phyloP scores from a whole-genome alignment of 2,113 vertebrate genomes.

The Bubo blakistoni region DNA sequence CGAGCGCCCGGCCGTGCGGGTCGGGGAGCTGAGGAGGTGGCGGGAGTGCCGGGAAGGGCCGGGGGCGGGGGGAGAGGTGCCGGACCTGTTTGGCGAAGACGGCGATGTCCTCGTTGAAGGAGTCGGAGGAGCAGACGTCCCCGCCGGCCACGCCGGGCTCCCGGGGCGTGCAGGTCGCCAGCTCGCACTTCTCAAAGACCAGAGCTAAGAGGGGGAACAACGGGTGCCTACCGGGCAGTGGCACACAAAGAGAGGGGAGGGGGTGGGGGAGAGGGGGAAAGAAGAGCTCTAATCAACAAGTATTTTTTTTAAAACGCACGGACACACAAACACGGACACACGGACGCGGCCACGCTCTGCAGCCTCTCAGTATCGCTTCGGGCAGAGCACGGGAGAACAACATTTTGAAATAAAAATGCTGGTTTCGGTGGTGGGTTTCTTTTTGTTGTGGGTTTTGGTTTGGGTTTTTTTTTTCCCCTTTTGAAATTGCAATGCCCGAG shows the following conservation, averaged over 20 bases:
- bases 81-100: constrained; percentile 94
- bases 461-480: background rate
- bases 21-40: background rate
- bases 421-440: background rate
- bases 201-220: constrained; percentile 98
- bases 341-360: background rate
- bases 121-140: constrained; percentile 95
- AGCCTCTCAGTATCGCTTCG: background rate
- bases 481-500: background rate
- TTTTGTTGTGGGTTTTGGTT: background rate
- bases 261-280: constrained; percentile 59
- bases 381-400: background rate
- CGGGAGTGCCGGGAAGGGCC: background rate
- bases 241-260: constrained; percentile 72
- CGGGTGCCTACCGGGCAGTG: constrained; percentile 90
- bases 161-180: constrained; percentile 97
- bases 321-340: background rate
- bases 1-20: background rate
- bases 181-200: constrained; percentile 99
- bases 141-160: constrained; percentile 93
- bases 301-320: background rate
- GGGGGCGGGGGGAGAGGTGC: background rate
- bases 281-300: constrained; percentile 77
- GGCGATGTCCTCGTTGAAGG: constrained; percentile 96
- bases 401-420: background rate